Evolutionary conservation across 2,797 vertebrate species (phyloP), one percentile per base, ranked within the genome.

Genomic region (Tachyglossus aculeatus): DNA sequence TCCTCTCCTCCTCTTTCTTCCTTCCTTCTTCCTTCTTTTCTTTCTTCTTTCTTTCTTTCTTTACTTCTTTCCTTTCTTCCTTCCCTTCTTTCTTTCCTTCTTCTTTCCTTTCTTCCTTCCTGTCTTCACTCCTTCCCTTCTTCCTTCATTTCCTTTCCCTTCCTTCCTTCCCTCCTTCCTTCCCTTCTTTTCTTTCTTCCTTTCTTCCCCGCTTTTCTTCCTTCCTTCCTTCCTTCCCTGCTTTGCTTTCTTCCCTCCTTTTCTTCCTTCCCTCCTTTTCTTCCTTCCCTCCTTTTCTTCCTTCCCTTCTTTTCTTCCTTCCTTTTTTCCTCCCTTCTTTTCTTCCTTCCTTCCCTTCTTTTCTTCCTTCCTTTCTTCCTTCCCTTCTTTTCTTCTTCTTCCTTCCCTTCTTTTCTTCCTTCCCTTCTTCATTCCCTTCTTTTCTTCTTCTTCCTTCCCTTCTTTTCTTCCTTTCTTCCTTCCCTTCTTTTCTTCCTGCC

Each of bases 111-210:
- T 31, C 18, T 6, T 19, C 13, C 43, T 55, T 52, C 36, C 13
- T 43, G 50, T 9, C 3, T 18, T 31, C 37, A 37, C 15, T 39
- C 2, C 10, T 37, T 14, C 13, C 9, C 10, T 52, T 29, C 4
- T 45, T 25, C 21, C 19, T 6, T 7, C 53, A 4, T 13, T 19
- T 21, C 21, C 31, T 7, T 33, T 25, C 34, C 16, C 9, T 15
- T 15, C 8, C 11, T 31, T 9, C 33, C 10, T 1, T 10, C 16
- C 4, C 16, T 8, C 32, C 9, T 7, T 0, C 1, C 4, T 9
- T 13, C 3, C 9, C 15, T 7, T 41, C 14, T 10, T 24, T 12
- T 9, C 6, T 22, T n/a, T 36, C 21, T 15, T 11, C 36, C 14
- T 29, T 5, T 6, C 15, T 15, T 21, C 14, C 19, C 27, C 21